Percentiles rank a stretch among this genome's conserved stretches.
Conservation (phyloP, 2,888 invertebrate species). For the Phortica okadai region DNA sequence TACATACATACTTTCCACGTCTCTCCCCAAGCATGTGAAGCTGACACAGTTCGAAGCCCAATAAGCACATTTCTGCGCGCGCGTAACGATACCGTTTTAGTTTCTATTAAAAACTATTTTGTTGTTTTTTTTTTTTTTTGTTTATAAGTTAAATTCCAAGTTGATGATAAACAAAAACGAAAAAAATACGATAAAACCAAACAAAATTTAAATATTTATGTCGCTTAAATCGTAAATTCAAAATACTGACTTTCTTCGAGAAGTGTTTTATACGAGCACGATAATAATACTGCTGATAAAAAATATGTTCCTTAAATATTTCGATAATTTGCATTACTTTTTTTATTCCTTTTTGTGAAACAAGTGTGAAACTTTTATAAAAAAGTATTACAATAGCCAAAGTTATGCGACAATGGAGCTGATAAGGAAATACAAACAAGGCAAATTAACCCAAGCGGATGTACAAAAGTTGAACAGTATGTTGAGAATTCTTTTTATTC, state of each 20-base stretch:
- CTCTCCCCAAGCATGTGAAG: neutral
- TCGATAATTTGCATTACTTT: neutral
- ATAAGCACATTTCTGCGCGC: constrained; percentile 39
- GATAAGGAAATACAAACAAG: constrained; percentile 69
- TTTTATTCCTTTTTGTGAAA: too few species aligned
- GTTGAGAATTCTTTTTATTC: constrained; percentile 41
- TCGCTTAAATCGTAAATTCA: too few species aligned
- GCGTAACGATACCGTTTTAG: constrained; percentile 33
- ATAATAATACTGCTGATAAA: neutral
- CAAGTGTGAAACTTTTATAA: neutral
- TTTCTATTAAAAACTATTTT: constrained; percentile 35
- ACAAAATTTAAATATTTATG: neutral
- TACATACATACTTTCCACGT: too few species aligned
- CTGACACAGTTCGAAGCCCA: constrained; percentile 28
- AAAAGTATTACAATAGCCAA: constrained; percentile 17
- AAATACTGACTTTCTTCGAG: too few species aligned
- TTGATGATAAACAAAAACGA: neutral
- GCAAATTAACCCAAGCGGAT: constrained; percentile 65
- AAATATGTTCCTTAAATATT: neutral
- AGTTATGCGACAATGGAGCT: constrained; percentile 66
- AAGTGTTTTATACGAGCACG: too few species aligned
- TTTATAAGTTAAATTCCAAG: too few species aligned
- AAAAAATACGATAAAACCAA: neutral
- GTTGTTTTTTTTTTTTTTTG: neutral
- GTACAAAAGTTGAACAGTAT: constrained; percentile 66